Evolutionary conservation across 2,888 invertebrate species (phyloP), one percentile per base, ranked within the genome.

Genomic region (Chloromyia formosa): DNA sequence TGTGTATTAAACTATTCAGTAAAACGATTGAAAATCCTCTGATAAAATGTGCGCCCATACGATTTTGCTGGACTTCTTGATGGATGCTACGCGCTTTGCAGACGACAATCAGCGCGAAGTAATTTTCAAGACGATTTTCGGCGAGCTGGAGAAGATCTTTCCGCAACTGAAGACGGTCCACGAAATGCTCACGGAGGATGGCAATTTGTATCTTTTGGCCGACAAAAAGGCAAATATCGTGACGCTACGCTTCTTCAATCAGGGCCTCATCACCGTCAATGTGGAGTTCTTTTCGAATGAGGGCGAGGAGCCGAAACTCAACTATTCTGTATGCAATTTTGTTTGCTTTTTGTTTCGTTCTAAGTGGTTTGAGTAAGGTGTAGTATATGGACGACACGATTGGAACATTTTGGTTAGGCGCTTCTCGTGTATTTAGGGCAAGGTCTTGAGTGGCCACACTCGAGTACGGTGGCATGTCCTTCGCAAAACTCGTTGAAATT

Each of bases 201-300:
- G 93, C 69, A 89, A 91, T 60, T 86, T 93, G 78, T 89, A 91
- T 80, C 84, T 94, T 18, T 88, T 92, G 77, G 89, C 91, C 45
- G 93, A 93, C 77, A 92, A 92, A 76, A 89, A 89, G 81, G 91
- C 90, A 40, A 89, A 90, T 64, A 88, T 93, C 7, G 89, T 93
- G 35, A 91, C 91, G 40, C 87, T 93, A 60, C 88, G 94, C 82
- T 88, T 93, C 78, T 94, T 92, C 81, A 88, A 89, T 62, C 90
- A 91, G 80, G 94, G 94, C 74, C 86, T 94, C 78, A 88, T 94
- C 75, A 94, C 94, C 49, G 87, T 94, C 79, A 94, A 93, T 83
- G 90, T 94, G 81, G 95, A 95, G 82, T 94, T 93, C 86, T 94
- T 90, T 83, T 90, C 92, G 83, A 90, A 88, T 76, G 92, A 93